Conservation (phyloP, 2,113 vertebrate species). For the Lichenostomus cassidix region DNA sequence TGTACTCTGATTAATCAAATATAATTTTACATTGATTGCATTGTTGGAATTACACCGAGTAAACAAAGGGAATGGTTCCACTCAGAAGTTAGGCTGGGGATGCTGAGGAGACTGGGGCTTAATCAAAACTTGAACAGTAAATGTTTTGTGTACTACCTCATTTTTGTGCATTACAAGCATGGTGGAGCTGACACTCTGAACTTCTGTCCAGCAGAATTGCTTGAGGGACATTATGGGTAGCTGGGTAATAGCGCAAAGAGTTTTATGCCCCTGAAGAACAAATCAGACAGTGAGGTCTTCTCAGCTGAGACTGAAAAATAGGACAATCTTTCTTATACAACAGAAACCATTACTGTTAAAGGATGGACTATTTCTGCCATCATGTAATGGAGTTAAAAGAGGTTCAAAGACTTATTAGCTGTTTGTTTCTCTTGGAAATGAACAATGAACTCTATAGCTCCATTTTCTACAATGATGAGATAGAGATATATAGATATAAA, state of each 20-base stretch:
- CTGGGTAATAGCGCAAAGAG: conserved; percentile 45
- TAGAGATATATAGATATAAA: conserved; percentile 8
- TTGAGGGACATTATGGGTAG: conserved; percentile 49
- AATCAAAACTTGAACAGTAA: conserved; percentile 69
- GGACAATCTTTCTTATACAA: conserved; percentile 63
- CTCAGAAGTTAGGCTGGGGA: conserved; percentile 31
- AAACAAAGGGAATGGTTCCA: conserved; percentile 30
- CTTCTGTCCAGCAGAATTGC: conserved; percentile 29
- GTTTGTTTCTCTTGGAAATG: conserved; percentile 55
- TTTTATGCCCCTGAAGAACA: conserved; percentile 41
- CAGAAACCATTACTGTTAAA: conserved; percentile 46
- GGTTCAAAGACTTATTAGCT: conserved; percentile 23
- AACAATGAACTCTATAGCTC: conserved; percentile 40
- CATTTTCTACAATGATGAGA: conserved; percentile 47
- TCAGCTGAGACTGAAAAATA: conserved; percentile 47
- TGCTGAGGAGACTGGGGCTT: conserved; percentile 51
- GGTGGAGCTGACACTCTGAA: conserved; percentile 44
- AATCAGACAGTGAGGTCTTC: conserved; percentile 57
- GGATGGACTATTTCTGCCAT: conserved; percentile 57
- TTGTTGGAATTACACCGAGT: not conserved
- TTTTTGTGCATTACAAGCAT: conserved; percentile 66
- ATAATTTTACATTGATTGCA: not conserved
- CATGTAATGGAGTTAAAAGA: conserved; percentile 38
- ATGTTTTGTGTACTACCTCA: conserved; percentile 77
- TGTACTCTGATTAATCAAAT: conserved; percentile 24